phyloP scores from a whole-genome alignment of 2,797 vertebrate species.

The Tiaroga cobitis region DNA sequence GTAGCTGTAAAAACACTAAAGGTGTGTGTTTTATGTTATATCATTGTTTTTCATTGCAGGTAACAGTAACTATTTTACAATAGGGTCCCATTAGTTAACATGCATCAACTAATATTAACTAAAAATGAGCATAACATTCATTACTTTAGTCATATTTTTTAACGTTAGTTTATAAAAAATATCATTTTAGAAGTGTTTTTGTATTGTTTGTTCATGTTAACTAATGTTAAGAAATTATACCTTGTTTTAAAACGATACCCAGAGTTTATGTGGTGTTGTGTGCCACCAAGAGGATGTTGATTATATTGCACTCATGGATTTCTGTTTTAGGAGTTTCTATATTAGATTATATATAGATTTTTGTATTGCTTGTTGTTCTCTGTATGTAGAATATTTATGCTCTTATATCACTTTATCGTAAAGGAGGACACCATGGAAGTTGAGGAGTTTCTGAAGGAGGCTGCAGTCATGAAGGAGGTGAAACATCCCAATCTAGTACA shows the following conservation, averaged over 20 bases:
- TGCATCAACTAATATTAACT: neutral
- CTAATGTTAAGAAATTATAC: neutral
- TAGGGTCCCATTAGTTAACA: neutral
- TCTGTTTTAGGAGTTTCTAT: neutral
- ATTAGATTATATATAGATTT: neutral
- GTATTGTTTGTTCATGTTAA: neutral
- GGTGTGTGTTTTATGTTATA: conserved; percentile 70
- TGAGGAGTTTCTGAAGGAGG: conserved; percentile 98
- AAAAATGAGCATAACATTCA: neutral
- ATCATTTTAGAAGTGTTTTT: neutral
- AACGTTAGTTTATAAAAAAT: neutral
- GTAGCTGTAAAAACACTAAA: conserved; percentile 98
- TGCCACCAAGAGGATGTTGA: neutral
- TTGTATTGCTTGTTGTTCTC: neutral
- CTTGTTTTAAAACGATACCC: neutral
- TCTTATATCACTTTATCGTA: conserved; percentile 22
- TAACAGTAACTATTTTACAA: neutral
- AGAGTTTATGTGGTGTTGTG: neutral
- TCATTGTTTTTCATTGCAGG: neutral
- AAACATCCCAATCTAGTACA: conserved; percentile 97
- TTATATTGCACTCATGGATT: neutral
- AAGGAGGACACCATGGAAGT: conserved; percentile 99
- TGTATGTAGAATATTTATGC: neutral
- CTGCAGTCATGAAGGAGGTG: conserved; percentile 98
- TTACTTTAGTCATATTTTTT: neutral